Percentiles rank a stretch among this genome's conserved stretches.
Evolutionary conservation across 2,888 invertebrate species (phyloP).

Genomic region (Kryphioiulus occultus): DNA sequence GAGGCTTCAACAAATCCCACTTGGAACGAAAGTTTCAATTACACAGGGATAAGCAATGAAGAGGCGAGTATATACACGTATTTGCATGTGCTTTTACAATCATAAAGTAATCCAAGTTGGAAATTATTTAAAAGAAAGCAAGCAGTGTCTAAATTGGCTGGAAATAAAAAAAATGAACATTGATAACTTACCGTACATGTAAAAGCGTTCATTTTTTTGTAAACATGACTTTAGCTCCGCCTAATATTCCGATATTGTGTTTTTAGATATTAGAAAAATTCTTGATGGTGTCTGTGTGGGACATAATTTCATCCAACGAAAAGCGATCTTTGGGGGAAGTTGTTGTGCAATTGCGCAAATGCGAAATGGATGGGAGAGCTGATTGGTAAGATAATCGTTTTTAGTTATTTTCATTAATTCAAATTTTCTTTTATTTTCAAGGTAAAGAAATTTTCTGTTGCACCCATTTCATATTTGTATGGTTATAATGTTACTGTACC

Average conservation of each 20-base stretch:
- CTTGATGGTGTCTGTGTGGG: slow-evolving; percentile 49
- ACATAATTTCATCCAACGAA: slow-evolving; percentile 39
- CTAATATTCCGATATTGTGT: neutral
- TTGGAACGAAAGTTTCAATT: slow-evolving; percentile 90
- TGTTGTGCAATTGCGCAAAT: slow-evolving; percentile 43
- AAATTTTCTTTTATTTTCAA: neutral
- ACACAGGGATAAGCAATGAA: slow-evolving; percentile 67
- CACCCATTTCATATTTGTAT: too few species aligned
- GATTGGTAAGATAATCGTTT: slow-evolving; percentile 44
- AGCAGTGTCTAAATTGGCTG: too few species aligned
- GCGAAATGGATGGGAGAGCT: slow-evolving; percentile 48
- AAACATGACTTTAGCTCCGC: too few species aligned
- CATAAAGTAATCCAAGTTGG: too few species aligned
- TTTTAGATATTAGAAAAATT: slow-evolving; percentile 48
- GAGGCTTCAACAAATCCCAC: slow-evolving; percentile 87
- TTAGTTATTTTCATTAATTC: too few species aligned
- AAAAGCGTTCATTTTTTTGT: too few species aligned
- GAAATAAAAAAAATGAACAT: too few species aligned
- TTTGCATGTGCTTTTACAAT: neutral
- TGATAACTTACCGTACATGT: too few species aligned
- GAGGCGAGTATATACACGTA: slow-evolving; percentile 49
- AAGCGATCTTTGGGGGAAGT: slow-evolving; percentile 50
- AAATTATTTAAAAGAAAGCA: too few species aligned
- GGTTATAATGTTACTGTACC: too few species aligned
- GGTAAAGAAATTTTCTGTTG: too few species aligned